A percentile compares a stretch with the other conserved stretches of the same genome.
Evolutionary conservation across 2,797 vertebrate species (phyloP).

Genomic region (Hippocampus kuda): DNA sequence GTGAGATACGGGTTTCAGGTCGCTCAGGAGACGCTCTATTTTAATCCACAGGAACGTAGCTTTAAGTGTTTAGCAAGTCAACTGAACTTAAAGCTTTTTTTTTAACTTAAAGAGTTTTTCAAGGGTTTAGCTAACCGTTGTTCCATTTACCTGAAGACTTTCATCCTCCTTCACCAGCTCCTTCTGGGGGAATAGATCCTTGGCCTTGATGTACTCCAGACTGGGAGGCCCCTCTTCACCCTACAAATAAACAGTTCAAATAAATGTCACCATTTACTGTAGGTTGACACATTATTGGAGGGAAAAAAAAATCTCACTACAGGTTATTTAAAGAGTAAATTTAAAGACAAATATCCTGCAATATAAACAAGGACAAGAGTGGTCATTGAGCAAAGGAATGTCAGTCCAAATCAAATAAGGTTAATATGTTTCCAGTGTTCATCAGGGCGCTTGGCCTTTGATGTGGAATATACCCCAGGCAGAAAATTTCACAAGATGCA

Average conservation of each 20-base stretch:
- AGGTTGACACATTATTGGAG: not conserved
- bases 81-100: not conserved
- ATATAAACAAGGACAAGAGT: not conserved
- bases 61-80: not conserved
- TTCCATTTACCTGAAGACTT: slow-evolving; percentile 80
- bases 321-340: not conserved
- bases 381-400: not conserved
- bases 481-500: slow-evolving; percentile 29
- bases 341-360: not conserved
- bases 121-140: not conserved
- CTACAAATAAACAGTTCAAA: slow-evolving; percentile 50
- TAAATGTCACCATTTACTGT: not conserved
- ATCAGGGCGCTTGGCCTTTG: slow-evolving; percentile 8
- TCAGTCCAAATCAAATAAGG: not conserved
- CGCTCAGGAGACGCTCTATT: no score
- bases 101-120: no score
- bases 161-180: slow-evolving; percentile 97
- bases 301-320: not conserved
- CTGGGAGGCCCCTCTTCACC: slow-evolving; percentile 98
- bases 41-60: not conserved
- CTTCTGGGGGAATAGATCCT: slow-evolving; percentile 97
- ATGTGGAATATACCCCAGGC: not conserved
- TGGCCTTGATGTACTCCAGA: slow-evolving; percentile 99
- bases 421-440: not conserved
- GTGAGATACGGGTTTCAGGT: no score